These are phyloP conservation scores for Turnix velox DNA, from an alignment of 2,113 vertebrate species.

Conservation along the genomic window DNA sequence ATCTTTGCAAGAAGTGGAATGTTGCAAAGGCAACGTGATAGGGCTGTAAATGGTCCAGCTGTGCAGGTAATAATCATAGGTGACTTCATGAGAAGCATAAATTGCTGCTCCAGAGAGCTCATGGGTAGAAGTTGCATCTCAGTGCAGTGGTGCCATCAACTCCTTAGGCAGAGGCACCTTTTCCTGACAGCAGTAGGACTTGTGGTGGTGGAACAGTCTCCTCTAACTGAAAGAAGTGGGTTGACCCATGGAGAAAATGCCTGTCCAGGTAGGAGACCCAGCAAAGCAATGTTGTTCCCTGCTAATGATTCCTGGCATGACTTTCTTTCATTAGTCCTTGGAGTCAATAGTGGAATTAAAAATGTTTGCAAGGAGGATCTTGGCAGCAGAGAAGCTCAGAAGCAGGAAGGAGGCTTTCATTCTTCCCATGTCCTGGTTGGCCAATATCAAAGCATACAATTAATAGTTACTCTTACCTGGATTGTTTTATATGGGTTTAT, in stretches of 20 bases:
- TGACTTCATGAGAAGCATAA: not conserved
- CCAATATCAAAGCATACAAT: not conserved
- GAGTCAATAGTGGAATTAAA: not conserved
- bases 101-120: not conserved
- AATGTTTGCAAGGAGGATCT: not conserved
- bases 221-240: not conserved
- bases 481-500: not conserved
- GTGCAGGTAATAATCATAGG: not conserved
- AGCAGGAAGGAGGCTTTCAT: not conserved
- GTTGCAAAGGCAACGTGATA: not conserved
- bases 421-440: not conserved
- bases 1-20: not conserved
- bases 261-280: not conserved
- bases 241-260: not conserved
- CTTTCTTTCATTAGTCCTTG: not conserved
- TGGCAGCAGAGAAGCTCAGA: not conserved
- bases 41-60: not conserved
- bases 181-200: not conserved
- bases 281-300: too few species aligned
- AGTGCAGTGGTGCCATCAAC: not conserved
- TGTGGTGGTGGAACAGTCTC: rapidly evolving
- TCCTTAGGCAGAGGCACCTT: not conserved
- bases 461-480: not conserved
- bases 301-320: not conserved
- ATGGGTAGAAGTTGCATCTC: rapidly evolving